These are phyloP conservation scores for Drosophila stalkeri DNA, from an alignment of 2,888 invertebrate species.

Conservation along the genomic window DNA sequence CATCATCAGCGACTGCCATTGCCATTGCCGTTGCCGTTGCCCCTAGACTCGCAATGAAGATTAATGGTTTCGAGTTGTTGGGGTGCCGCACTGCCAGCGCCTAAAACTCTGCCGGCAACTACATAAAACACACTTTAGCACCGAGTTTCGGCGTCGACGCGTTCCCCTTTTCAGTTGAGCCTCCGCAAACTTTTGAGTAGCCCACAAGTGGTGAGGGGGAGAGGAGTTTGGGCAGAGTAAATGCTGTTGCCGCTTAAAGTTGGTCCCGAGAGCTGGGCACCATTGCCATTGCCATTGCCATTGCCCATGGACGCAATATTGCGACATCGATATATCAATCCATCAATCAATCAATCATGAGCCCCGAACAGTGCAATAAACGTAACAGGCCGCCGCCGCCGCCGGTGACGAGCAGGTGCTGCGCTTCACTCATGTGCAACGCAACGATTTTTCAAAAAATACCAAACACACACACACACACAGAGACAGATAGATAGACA, in stretches of 20 bases:
- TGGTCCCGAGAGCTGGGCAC: background rate
- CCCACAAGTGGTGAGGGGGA: conserved; percentile 37
- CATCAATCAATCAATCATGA: conserved; percentile 65
- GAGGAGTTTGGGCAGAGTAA: background rate
- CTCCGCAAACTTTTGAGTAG: conserved; percentile 53
- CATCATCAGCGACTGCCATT: conserved; percentile 44
- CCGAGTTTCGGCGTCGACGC: conserved; percentile 34
- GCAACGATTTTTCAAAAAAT: conserved; percentile 68
- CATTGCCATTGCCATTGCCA: too few species aligned
- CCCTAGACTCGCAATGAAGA: conserved; percentile 77
- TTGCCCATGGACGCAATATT: conserved; percentile 51
- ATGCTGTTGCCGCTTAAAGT: conserved; percentile 50
- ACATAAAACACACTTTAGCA: conserved; percentile 72
- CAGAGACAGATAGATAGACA: background rate
- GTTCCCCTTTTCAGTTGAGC: conserved; percentile 41
- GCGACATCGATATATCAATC: conserved; percentile 72
- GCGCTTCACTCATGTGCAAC: conserved; percentile 31
- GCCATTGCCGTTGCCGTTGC: conserved; percentile 21
- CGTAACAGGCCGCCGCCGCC: conserved; percentile 7
- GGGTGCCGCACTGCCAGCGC: conserved; percentile 41
- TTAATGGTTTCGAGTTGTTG: conserved; percentile 78
- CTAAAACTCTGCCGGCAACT: conserved; percentile 72
- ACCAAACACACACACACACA: conserved; percentile 8
- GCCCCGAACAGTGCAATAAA: conserved; percentile 37
- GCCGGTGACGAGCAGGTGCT: conserved; percentile 53